Percentiles rank a stretch among this genome's conserved stretches.
These are phyloP conservation scores for Poeciliopsis turneri DNA, from an alignment of 2,797 vertebrate genomes.

Conservation along the genomic window DNA sequence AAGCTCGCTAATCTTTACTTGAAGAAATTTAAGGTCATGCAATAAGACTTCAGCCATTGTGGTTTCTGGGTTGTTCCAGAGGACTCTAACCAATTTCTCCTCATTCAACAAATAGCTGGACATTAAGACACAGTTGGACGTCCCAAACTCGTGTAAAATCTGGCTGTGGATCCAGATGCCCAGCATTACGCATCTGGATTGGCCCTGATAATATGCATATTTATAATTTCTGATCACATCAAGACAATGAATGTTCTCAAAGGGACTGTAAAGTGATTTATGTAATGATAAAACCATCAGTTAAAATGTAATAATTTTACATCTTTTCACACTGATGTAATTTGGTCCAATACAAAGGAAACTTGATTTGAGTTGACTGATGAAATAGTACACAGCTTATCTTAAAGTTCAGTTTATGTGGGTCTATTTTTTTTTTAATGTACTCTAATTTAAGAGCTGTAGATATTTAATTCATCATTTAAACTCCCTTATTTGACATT, in stretches of 20 bases:
- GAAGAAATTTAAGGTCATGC: not conserved
- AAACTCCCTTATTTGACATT: not conserved
- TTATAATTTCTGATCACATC: too few relatives aligned
- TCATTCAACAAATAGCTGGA: not conserved
- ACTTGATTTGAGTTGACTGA: too few relatives aligned
- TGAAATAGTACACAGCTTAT: too few relatives aligned
- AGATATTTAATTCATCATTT: not conserved
- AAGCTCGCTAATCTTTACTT: not conserved
- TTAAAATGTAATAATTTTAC: too few relatives aligned
- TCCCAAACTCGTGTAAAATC: not conserved
- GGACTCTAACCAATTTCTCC: not conserved
- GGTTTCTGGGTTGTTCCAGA: not conserved
- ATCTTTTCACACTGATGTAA: too few relatives aligned
- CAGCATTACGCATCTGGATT: not conserved
- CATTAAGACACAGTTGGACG: not conserved
- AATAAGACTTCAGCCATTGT: not conserved
- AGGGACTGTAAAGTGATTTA: too few relatives aligned
- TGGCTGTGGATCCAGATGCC: not conserved
- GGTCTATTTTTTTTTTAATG: not conserved
- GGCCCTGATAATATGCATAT: too few relatives aligned
- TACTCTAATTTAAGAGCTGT: not conserved
- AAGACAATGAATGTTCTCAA: too few relatives aligned
- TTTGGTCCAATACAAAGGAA: too few relatives aligned
- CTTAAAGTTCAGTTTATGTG: not conserved
- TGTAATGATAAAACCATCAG: too few relatives aligned